Evolutionary conservation across 1,140 invertebrate genomes (phyloP), one percentile per base, ranked within the genome.

Genomic region (Tribolium castaneum): DNA sequence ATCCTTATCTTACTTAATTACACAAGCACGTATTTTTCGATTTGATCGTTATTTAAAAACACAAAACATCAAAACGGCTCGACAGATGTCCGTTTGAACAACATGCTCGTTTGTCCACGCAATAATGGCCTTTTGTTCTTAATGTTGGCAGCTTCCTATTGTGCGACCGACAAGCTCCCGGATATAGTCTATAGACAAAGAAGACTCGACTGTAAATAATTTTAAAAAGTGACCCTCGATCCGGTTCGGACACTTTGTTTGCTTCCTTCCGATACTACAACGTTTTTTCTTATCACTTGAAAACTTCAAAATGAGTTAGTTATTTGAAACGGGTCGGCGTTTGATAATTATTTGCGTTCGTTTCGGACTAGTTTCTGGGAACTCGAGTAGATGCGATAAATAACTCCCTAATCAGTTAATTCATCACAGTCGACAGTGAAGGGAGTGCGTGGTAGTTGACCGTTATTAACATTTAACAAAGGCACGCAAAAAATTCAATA

Each of bases 341-440:
- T 62, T 30, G 25, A 62, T 62, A 62, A 62, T 62, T 62, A 19
- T 19, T 19, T 19, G 16, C 16, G 16, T 13, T 19, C 22, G 56
- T 62, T n/a, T 10, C n/a, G 6, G 56, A 25, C 30, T 30, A 62
- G 56, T 62, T 59, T 62, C 56, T 62, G 0, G 56, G 56, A 62
- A 62, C 25, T 22, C 13, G 56, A 54, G 14, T 19, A 16, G 3
- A 13, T 5, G 52, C 16, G 19, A 62, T 62, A 62, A 62, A 62
- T 62, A 25, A 16, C 56, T 5, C 56, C 19, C 19, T 62, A 62
- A 62, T 62, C 56, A 62, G 56, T 30, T 62, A 30, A 62, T 62
- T 62, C 22, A 62, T 62, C 56, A 62, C 25, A 62, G 56, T 62
- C 56, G 16, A 13, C 56, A 10, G 12, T 54, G 12, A 16, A 16